Base-by-base conservation (phyloP, 2,113 vertebrate genomes). In the Hystrix cristata region DNA sequence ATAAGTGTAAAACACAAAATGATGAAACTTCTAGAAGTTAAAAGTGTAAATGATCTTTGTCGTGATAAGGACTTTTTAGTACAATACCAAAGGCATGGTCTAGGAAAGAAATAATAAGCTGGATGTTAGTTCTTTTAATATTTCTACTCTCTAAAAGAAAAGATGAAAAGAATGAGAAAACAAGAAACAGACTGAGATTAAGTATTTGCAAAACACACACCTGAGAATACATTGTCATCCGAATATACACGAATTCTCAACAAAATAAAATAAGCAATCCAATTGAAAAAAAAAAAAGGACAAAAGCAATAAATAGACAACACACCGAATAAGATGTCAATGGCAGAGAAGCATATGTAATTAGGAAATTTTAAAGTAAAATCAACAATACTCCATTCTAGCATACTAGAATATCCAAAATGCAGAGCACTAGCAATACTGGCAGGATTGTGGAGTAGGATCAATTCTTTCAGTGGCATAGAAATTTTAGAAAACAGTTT, bases 401-500 rank as follows among this genome's bases (percentile, higher is more conserved):
- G 9, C 2, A 5, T 38, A 4, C 25, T n/a, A n/a, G 1, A 71
- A 38, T 46, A 5, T 7, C n/a, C 18, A 43, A 85, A 53, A 9
- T n/a, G 1, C 6, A 62, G 27, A 71, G 27, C 23, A 34, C 5
- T 71, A 29, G 53, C 13, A 43, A 4, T 13, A 4, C 19, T 7
- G 23, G 43, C 12, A 57, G 31, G 38, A 2, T 5, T 31, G 21
- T 69, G 38, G 21, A 29, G 11, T 3, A 16, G 53, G 11, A 69
- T 0, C 19, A 53, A 71, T 6, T 0, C 53, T 27, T 38, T 53
- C 0, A 38, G 2, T 55, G 1, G 5, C 7, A 51, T 2, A 67
- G 11, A 4, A 51, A 59, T 15, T n/a, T 69, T 79, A 16, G 25
- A 72, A 34, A 55, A n/a, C 31, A 65, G 16, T 83, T 76, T 23